phyloP scores from a whole-genome alignment of 92 coral and sea anemone species.

The Phenganax subtilis region DNA sequence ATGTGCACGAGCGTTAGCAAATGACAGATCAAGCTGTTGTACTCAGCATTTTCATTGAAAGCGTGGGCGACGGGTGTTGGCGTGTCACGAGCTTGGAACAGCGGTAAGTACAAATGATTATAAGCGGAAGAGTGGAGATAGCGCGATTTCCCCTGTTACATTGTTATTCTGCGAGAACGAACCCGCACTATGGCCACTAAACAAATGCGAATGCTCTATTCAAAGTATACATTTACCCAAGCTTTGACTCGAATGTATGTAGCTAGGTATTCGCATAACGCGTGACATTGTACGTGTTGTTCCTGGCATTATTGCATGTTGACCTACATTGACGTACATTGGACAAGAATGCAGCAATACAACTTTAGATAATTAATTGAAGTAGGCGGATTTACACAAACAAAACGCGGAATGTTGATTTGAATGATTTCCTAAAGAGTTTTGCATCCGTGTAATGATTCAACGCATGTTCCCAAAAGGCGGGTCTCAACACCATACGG shows the following conservation, averaged over 20 bases:
- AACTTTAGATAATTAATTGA: constrained; percentile 15
- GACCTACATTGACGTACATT: constrained; percentile 12
- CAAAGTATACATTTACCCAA: background rate
- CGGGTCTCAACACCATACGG: too few species aligned
- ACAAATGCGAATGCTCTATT: constrained; percentile 14
- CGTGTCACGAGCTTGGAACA: constrained; percentile 5
- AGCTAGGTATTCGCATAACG: background rate
- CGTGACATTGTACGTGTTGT: constrained; percentile 12
- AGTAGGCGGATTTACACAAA: constrained; percentile 15
- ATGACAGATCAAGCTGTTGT: background rate
- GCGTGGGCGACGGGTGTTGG: constrained; percentile 34
- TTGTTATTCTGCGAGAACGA: background rate
- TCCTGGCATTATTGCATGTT: background rate
- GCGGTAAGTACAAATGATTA: constrained; percentile 18
- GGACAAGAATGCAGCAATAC: background rate
- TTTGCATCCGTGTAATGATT: background rate
- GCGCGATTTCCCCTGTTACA: constrained; percentile 32
- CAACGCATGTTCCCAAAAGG: background rate
- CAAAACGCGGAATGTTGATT: constrained; percentile 6
- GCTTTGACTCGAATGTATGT: background rate
- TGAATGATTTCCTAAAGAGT: background rate
- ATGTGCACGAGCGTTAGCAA: background rate
- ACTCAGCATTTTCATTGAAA: background rate
- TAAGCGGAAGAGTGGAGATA: constrained; percentile 5
- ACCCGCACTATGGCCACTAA: background rate